These are phyloP conservation scores for Sminthopsis crassicaudata DNA, from an alignment of 2,113 vertebrate genomes.

Conservation along the genomic window DNA sequence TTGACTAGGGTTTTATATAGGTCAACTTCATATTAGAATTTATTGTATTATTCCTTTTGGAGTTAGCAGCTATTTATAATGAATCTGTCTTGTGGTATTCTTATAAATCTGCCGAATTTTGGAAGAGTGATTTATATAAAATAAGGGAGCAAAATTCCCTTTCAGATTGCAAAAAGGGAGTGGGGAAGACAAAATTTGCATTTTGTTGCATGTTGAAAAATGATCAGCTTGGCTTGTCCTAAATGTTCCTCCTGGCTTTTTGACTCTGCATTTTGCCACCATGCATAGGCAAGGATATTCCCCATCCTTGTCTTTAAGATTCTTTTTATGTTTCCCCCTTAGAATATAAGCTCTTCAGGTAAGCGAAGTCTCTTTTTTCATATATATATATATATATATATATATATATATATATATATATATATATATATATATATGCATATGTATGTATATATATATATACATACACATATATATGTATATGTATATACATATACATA, in stretches of 20 bases:
- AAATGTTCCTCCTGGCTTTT: neutral
- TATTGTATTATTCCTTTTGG: neutral
- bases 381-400: no score
- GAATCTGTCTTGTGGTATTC: neutral
- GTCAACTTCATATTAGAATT: neutral
- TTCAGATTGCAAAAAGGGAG: neutral
- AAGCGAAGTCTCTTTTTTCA: neutral
- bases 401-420: no score
- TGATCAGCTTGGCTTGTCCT: neutral
- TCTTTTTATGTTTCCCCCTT: neutral
- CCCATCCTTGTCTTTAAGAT: neutral
- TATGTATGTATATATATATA: no score
- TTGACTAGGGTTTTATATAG: neutral
- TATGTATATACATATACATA: no score
- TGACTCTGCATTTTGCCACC: neutral
- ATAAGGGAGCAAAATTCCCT: neutral
- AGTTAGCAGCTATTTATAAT: neutral
- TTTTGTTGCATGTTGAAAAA: neutral
- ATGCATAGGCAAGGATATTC: neutral
- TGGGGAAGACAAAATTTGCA: neutral
- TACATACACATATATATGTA: no score
- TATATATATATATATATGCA: no score
- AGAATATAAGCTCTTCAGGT: neutral
- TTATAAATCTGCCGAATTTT: neutral
- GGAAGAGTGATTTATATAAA: neutral